Conservation (phyloP, 1,140 invertebrate species). For the Delia radicum region DNA sequence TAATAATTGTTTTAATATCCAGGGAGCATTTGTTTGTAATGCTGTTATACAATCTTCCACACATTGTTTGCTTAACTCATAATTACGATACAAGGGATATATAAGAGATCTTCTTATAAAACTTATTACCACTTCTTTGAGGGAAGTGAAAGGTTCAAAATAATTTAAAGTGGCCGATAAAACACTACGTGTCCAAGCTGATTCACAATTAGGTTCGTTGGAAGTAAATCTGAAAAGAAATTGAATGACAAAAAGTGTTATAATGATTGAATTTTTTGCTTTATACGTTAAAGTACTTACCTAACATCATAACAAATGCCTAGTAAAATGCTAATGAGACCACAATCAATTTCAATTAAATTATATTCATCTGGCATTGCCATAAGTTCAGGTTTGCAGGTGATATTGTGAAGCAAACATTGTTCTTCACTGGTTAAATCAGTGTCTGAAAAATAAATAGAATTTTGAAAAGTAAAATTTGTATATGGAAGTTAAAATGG, state of each 20-base stretch:
- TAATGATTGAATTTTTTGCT: neutral
- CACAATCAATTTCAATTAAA: slow-evolving; percentile 45
- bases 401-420: slow-evolving; percentile 44
- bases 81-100: slow-evolving; percentile 50
- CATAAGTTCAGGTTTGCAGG: slow-evolving; percentile 25
- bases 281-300: slow-evolving; percentile 9
- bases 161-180: slow-evolving; percentile 44
- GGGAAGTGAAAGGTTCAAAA: slow-evolving; percentile 47
- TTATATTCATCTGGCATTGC: slow-evolving; percentile 27
- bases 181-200: slow-evolving; percentile 49
- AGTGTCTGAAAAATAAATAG: slow-evolving; percentile 30
- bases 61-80: slow-evolving; percentile 43
- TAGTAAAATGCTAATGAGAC: slow-evolving; percentile 46
- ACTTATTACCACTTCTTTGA: slow-evolving; percentile 43
- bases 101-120: slow-evolving; percentile 46
- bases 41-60: slow-evolving; percentile 48
- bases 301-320: slow-evolving; percentile 52
- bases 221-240: slow-evolving; percentile 34
- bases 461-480: too few relatives aligned
- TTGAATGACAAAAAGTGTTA: neutral
- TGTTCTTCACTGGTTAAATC: slow-evolving; percentile 46
- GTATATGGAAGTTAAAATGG: too few relatives aligned
- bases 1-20: slow-evolving; percentile 48
- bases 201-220: slow-evolving; percentile 50
- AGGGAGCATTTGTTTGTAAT: slow-evolving; percentile 40